A percentile compares a stretch with the other conserved stretches of the same genome.
These are phyloP conservation scores for Drosophila flavopinicola DNA, from an alignment of 2,888 invertebrate genomes.

Conservation along the genomic window DNA sequence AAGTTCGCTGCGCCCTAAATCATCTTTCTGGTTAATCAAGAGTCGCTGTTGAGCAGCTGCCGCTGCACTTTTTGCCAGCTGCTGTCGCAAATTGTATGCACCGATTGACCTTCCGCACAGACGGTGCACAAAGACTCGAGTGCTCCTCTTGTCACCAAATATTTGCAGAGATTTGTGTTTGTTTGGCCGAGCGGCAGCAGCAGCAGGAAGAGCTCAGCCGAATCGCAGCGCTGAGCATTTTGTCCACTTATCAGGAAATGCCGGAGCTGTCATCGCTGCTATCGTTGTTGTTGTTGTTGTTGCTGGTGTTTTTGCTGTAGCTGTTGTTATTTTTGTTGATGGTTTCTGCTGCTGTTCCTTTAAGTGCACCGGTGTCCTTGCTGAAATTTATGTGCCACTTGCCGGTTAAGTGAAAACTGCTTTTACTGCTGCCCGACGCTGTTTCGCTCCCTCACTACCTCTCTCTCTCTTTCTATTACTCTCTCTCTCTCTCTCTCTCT, in stretches of 20 bases:
- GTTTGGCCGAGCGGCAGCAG: background rate
- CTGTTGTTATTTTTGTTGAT: background rate
- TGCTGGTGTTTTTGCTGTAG: conserved; percentile 6
- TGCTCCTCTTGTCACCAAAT: conserved; percentile 58
- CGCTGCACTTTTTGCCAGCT: conserved; percentile 29
- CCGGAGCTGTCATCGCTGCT: conserved; percentile 31
- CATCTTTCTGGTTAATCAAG: conserved; percentile 13
- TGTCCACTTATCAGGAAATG: conserved; percentile 60
- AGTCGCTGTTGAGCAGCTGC: conserved; percentile 15
- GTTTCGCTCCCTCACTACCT: background rate
- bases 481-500: background rate
- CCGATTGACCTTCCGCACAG: conserved; percentile 49
- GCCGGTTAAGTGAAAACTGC: conserved; percentile 73
- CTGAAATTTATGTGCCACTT: conserved; percentile 76
- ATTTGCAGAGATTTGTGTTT: conserved; percentile 48
- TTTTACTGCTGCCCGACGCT: conserved; percentile 23
- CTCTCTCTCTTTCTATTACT: conserved; percentile 2
- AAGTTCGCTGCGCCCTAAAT: conserved; percentile 19
- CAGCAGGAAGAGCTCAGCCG: conserved; percentile 4
- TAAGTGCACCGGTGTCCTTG: conserved; percentile 65
- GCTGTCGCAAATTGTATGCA: conserved; percentile 50
- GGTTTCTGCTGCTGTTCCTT: conserved; percentile 25
- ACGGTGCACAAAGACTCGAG: conserved; percentile 34
- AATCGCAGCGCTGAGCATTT: conserved; percentile 52
- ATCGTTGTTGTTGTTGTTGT: conserved; percentile 8